Conservation (phyloP, 2,797 vertebrate genomes). For the Gallinago stenura region DNA sequence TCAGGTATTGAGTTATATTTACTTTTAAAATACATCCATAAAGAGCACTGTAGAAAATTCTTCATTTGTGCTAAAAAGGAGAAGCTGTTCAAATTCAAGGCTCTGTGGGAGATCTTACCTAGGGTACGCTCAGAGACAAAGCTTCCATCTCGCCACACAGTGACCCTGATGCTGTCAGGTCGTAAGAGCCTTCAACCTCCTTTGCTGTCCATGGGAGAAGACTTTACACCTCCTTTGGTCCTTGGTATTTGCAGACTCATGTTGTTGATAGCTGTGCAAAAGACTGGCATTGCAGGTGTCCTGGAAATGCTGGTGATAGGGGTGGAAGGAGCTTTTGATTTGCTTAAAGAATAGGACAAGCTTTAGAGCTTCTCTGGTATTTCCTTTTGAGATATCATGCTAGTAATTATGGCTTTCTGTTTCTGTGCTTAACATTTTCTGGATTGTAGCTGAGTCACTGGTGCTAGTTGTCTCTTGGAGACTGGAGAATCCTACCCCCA, state of each 20-base stretch:
- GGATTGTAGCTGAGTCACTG: background rate
- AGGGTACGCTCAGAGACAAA: background rate
- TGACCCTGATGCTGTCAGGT: background rate
- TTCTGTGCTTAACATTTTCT: background rate
- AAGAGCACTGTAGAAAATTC: background rate
- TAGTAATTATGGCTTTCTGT: background rate
- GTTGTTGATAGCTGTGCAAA: background rate
- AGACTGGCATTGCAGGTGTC: background rate
- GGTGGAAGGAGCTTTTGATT: constrained; percentile 2
- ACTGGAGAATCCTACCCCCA: background rate
- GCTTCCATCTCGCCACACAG: background rate
- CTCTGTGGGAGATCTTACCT: background rate
- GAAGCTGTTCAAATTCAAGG: background rate
- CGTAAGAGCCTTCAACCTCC: background rate
- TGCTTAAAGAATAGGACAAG: background rate
- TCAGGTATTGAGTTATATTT: constrained; percentile 16
- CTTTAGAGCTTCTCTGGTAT: background rate
- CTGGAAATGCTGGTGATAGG: background rate
- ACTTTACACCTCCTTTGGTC: background rate
- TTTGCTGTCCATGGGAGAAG: background rate
- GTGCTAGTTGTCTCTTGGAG: background rate
- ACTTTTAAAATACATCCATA: background rate
- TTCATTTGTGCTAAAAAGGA: background rate
- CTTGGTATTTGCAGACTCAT: background rate
- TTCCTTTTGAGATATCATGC: background rate